These are phyloP conservation scores for Tetragonisca angustula DNA, from an alignment of 2,888 invertebrate genomes.

Conservation along the genomic window DNA sequence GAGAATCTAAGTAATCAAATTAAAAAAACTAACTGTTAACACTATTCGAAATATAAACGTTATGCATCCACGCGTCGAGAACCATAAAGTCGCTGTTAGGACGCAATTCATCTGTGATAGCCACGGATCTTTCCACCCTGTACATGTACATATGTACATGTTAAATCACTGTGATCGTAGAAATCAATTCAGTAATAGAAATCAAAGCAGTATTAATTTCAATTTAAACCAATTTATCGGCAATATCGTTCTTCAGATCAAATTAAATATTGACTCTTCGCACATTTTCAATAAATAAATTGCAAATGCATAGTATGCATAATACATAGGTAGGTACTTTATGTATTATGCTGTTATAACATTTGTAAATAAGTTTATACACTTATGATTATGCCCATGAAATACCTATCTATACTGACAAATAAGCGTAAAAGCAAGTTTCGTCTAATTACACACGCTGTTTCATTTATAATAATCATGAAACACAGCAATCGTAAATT, in stretches of 20 bases:
- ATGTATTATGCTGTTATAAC: neutral
- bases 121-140: too few relatives aligned
- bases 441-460: neutral
- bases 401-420: neutral
- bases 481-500: neutral
- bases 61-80: too few relatives aligned
- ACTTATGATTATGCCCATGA: neutral
- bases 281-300: too few relatives aligned
- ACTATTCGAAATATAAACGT: too few relatives aligned
- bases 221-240: neutral
- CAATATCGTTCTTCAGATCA: too few relatives aligned
- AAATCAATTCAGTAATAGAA: too few relatives aligned
- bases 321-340: neutral
- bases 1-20: too few relatives aligned
- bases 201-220: neutral
- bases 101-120: too few relatives aligned
- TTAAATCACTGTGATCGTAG: neutral
- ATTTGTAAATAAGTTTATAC: neutral
- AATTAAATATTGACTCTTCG: too few relatives aligned
- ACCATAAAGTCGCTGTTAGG: too few relatives aligned
- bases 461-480: neutral
- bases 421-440: neutral
- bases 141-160: neutral
- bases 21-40: too few relatives aligned
- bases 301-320: too few relatives aligned